Evolutionary conservation across 2,113 vertebrate genomes (phyloP), one percentile per base, ranked within the genome.

Genomic region (Saguinus imperator): DNA sequence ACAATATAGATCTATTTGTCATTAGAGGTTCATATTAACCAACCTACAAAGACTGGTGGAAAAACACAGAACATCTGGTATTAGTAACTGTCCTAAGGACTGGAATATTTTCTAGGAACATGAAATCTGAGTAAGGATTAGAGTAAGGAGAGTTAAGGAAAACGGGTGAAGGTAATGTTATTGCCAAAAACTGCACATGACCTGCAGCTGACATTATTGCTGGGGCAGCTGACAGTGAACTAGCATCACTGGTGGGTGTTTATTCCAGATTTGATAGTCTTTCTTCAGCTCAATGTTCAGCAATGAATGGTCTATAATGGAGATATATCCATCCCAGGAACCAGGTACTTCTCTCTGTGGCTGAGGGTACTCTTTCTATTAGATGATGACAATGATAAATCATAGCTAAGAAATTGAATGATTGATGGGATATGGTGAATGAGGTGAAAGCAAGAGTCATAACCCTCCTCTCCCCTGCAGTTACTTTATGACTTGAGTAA

Each of bases 1-100:
- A 82, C 23, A 95, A n/a, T 52, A 43, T 32, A 89, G 61, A 90
- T 94, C 92, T 95, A 92, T 96, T 94, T 97, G 66, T 96, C 80
- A 93, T 89, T 93, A 75, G 52, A 94, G 57, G 32, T 11, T 95
- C 58, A 85, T 61, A 86, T 92, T 96, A 94, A 96, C 94, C 66
- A 92, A 52, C 52, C 80, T 43, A 23, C 79, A 97, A 96, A 91
- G 68, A 61, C 61, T 29, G 35, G 90, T 57, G 29, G 90, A 61
- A 87, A 97, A 95, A 92, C 1, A 11, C 66, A 92, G 66, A 81
- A 50, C 40, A 77, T 77, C 73, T 95, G 40, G 40, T 73, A 45
- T 94, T 92, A 94, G 16, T 72, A 79, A 89, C 45, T 94, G 55
- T 94, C 75, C 11, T 23, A 85, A 93, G n/a, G 32, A 85, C 55